Base-by-base conservation (phyloP, 2,797 vertebrate species). In the Sebastes kiyomatsui region DNA sequence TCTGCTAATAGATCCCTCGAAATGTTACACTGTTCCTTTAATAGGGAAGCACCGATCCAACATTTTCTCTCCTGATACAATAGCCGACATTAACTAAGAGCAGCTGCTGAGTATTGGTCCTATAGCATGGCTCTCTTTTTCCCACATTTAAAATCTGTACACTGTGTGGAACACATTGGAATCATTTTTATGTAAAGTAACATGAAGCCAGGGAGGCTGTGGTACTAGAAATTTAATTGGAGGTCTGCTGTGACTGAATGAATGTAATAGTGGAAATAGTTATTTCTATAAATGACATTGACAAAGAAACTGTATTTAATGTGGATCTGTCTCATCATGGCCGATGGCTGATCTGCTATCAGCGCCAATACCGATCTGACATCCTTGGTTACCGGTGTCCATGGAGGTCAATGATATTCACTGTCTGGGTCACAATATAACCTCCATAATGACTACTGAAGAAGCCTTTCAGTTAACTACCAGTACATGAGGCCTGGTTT, bases 1-100 rank as follows among this genome's bases (percentile, higher is more conserved):
- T 46, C 16, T 0, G 16, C 42, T 18, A 18, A 46, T 46, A 18
- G 42, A 46, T 46, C 7, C 16, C 42, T 16, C 3, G 0, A 46
- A 18, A 46, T 18, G 42, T 46, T 46, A 46, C 42, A 46, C 42
- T 46, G 42, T 0, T 18, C 42, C 42, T n/a, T 35, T 64, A 25
- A 42, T 65, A 25, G 6, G 30, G 11, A 56, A 16, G 27, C 25
- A 46, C 5, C 8, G 7, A 38, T 4, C 12, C 7, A 72, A 18
- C 0, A 16, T 49, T 2, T 30, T 30, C 23, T 38, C 16, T 10
- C 22, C 23, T 25, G 38, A 25, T 46, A 28, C 13, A 6, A 38
- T 38, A 46, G 42, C 42, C 42, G 1, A 38, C 23, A 27, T 60
- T 38, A 13, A 38, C 10, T 38, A 22, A 55, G 9, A 14, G 6